Conservation (phyloP, 2,113 vertebrate genomes). For the Rhodinocichla rosea region DNA sequence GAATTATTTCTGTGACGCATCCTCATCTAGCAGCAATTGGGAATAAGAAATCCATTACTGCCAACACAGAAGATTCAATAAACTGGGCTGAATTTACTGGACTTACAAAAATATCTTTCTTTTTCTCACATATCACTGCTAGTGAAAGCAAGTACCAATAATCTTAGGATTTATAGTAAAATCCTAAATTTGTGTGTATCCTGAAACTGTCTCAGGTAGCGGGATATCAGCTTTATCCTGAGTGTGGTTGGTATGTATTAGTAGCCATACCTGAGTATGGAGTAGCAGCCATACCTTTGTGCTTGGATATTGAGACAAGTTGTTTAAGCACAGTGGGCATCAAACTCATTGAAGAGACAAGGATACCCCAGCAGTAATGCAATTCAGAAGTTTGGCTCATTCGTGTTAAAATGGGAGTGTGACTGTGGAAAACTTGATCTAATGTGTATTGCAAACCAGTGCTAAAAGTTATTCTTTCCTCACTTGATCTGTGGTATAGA, state of each 20-base stretch:
- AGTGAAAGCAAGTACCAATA: neutral
- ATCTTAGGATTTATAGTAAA: neutral
- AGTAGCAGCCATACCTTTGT: neutral
- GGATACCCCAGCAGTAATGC: neutral
- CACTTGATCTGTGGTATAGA: neutral
- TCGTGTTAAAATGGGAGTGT: neutral
- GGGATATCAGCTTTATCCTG: neutral
- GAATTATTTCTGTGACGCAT: neutral
- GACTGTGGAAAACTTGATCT: neutral
- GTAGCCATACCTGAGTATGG: neutral
- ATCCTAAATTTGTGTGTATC: neutral
- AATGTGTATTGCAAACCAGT: neutral
- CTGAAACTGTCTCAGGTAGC: neutral
- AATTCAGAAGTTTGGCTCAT: neutral
- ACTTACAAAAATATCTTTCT: neutral
- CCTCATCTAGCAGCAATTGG: neutral
- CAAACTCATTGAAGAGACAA: neutral
- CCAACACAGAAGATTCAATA: neutral
- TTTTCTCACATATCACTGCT: neutral
- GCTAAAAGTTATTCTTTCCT: neutral
- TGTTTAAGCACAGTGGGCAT: neutral
- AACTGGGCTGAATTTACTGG: neutral
- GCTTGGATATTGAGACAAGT: neutral
- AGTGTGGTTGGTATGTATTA: neutral
- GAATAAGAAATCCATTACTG: neutral